Conservation (phyloP, 2,888 invertebrate genomes). For the Pyrrhosoma nymphula region DNA sequence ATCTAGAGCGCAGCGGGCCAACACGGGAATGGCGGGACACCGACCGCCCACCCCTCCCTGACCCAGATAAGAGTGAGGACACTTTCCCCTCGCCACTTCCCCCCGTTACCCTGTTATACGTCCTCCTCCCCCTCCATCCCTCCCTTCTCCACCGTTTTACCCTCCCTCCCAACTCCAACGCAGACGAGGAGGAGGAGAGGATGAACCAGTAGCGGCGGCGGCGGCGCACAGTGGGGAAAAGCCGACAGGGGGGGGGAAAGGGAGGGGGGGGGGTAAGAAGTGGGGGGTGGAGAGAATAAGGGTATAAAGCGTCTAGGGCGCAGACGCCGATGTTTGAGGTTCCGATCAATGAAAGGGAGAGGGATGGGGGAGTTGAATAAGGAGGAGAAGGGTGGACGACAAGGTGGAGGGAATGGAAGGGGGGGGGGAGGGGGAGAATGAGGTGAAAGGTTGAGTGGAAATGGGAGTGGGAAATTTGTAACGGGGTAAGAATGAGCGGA, state of each 20-base stretch:
- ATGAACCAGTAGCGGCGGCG: not conserved
- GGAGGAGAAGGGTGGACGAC: not conserved
- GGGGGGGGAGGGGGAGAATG: not conserved
- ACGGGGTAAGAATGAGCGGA: not conserved
- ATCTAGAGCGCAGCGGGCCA: not conserved
- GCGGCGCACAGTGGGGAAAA: no score
- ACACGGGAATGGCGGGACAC: not conserved
- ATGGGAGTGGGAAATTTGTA: not conserved
- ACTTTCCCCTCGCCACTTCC: not conserved
- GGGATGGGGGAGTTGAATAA: not conserved
- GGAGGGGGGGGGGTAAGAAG: not conserved
- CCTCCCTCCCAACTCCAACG: not conserved
- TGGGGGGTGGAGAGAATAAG: not conserved
- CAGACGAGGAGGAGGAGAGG: not conserved
- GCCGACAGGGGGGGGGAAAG: not conserved
- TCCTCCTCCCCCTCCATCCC: not conserved
- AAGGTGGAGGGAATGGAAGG: not conserved
- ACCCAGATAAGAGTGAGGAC: not conserved
- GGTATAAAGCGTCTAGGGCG: not conserved
- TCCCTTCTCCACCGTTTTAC: not conserved
- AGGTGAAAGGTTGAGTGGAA: not conserved
- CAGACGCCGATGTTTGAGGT: not conserved
- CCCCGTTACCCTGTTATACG: not conserved
- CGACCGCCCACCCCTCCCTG: not conserved
- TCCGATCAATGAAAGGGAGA: constrained; percentile 23